Evolutionary conservation across 2,888 invertebrate genomes (phyloP).

Genomic region (Phorcus lineatus): DNA sequence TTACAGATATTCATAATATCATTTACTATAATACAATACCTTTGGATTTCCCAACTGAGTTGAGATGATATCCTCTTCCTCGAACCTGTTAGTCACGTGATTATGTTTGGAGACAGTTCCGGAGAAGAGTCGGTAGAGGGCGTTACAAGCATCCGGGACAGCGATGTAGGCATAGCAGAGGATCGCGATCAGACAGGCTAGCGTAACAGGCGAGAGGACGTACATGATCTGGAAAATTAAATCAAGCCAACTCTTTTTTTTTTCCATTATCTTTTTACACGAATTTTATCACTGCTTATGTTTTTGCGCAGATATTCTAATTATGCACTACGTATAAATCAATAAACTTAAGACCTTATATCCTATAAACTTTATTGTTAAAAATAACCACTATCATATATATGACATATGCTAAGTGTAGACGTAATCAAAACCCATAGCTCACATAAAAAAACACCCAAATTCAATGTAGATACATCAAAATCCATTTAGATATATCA

Average conservation of each 20-base stretch:
- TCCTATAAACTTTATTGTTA: no score
- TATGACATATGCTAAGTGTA: no score
- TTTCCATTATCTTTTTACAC: no score
- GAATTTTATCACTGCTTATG: not conserved
- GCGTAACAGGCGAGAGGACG: slow-evolving; percentile 53
- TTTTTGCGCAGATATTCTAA: no score
- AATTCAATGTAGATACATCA: no score
- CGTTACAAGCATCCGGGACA: slow-evolving; percentile 47
- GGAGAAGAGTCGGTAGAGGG: slow-evolving; percentile 43
- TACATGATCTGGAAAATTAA: slow-evolving; percentile 53
- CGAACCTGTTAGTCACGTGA: not conserved
- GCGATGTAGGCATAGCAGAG: slow-evolving; percentile 61
- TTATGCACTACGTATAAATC: no score
- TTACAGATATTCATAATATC: no score
- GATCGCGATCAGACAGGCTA: slow-evolving; percentile 50
- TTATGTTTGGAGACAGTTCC: slow-evolving; percentile 8
- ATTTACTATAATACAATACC: not conserved
- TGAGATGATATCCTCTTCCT: not conserved
- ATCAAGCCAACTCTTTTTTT: not conserved
- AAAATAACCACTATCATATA: no score
- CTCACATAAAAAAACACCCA: no score
- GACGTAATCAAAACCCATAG: no score
- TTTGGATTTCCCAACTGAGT: slow-evolving; percentile 10
- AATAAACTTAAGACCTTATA: no score
- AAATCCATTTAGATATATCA: no score